Evolutionary conservation across 2,888 invertebrate species (phyloP).

Genomic region (Meiosimyza decipiens): DNA sequence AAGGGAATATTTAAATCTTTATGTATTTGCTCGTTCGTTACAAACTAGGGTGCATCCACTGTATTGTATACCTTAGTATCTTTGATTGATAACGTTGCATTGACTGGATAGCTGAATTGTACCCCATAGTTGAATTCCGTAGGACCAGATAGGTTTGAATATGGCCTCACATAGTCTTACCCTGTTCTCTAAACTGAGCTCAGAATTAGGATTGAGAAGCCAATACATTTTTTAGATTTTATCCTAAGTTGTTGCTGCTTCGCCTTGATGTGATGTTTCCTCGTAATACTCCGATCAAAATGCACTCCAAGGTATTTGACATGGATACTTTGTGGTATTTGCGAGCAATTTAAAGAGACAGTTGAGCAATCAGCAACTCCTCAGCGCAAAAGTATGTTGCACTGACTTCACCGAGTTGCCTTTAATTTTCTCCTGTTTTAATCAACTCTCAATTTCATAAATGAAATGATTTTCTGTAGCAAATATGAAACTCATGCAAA

Average conservation of each 20-base stretch:
- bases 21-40: constrained; percentile 23
- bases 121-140: constrained; percentile 25
- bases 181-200: constrained; percentile 11
- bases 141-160: constrained; percentile 8
- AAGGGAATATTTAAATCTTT: constrained; percentile 15
- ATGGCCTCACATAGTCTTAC: constrained; percentile 17
- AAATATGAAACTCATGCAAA: too few relatives aligned
- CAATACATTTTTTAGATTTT: constrained; percentile 20
- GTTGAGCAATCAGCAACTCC: too few relatives aligned
- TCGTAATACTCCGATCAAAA: constrained; percentile 13
- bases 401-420: too few relatives aligned
- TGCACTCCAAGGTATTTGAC: constrained; percentile 17
- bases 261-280: constrained; percentile 13
- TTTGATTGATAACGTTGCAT: constrained; percentile 34
- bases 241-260: not conserved
- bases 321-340: constrained; percentile 2
- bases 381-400: too few relatives aligned
- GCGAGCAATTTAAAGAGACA: constrained; percentile 1
- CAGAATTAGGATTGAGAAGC: constrained; percentile 1
- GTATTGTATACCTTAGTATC: too few relatives aligned
- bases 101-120: constrained; percentile 31
- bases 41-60: constrained; percentile 31
- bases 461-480: too few relatives aligned
- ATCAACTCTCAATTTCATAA: too few relatives aligned
- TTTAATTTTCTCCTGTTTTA: too few relatives aligned